Evolutionary conservation across 2,888 invertebrate species (phyloP), one percentile per base, ranked within the genome.

Genomic region (Ceriagrion tenellum): DNA sequence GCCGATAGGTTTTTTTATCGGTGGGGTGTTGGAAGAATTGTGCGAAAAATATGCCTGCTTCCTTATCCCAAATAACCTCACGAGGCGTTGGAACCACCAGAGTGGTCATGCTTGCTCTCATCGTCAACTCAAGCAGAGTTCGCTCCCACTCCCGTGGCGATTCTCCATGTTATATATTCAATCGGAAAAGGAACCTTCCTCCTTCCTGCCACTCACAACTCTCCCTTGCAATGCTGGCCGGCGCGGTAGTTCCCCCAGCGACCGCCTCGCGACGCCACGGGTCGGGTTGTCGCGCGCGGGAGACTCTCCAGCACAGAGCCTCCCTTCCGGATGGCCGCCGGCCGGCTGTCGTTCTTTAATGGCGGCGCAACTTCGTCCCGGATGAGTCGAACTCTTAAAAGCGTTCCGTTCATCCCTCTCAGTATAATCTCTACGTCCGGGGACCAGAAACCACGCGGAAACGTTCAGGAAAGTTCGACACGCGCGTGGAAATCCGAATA

Each of bases 241-340:
- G 35, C 35, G 81, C 30, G 35, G 4, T 81, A 81, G 81, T 81
- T 81, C 81, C 81, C 35, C 35, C 35, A 81, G 81, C 81, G 81
- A 81, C 81, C 81, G 81, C 81, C 81, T 81, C 81, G 81, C 30
- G 81, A 81, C 81, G 81, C 81, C 81, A 81, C 81, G 81, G 81
- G 81, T 23, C 81, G 81, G 81, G 81, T 81, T 81, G 16, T 16
- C 35, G 81, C 4, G 81, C 35, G 35, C 81, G 35, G 30, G 81
- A 81, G 81, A 35, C 1, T 2, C 26, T 26, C n/a, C 6, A 6
- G n/a, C n/a, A 26, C 2, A 4, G 69, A 4, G n/a, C n/a, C 59
- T 59, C 20, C 59, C 59, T 20, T 47, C 4, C 12, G 81, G 35
- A 35, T 81, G 81, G 81, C 69, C n/a, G 69, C 47, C 47, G 81